Conservation (phyloP, 2,888 invertebrate genomes). For the Drosophila anomelani region DNA sequence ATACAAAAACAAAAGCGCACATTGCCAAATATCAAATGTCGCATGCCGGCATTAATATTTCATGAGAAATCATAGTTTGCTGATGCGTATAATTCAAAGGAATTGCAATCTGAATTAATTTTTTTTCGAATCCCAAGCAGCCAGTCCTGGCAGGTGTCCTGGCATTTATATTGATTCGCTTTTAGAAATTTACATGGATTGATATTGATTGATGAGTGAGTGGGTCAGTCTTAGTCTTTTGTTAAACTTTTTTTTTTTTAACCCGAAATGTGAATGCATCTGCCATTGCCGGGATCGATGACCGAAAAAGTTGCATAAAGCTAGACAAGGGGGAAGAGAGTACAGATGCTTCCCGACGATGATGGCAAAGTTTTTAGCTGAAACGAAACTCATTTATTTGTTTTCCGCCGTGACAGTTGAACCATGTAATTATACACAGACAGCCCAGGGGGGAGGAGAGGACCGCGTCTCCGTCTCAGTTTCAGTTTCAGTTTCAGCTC, state of each 20-base stretch:
- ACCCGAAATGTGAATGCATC: neutral
- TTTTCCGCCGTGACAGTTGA: slow-evolving; percentile 74
- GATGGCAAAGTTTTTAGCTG: slow-evolving; percentile 4
- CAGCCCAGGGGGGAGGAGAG: slow-evolving; percentile 26
- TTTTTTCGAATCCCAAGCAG: slow-evolving; percentile 41
- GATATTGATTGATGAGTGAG: slow-evolving; percentile 37
- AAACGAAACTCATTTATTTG: slow-evolving; percentile 73
- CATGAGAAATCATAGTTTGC: slow-evolving; percentile 78
- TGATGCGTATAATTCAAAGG: slow-evolving; percentile 78
- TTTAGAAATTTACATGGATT: slow-evolving; percentile 41
- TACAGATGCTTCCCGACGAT: neutral
- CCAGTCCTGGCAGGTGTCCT: slow-evolving; percentile 11
- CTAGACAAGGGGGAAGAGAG: neutral
- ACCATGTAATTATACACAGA: slow-evolving; percentile 77
- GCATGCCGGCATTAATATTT: slow-evolving; percentile 75
- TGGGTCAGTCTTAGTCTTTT: slow-evolving; percentile 10
- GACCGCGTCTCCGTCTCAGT: slow-evolving; percentile 3
- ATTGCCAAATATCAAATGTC: slow-evolving; percentile 73
- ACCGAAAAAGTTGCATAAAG: slow-evolving; percentile 1
- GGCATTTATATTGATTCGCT: slow-evolving; percentile 47
- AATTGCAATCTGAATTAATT: slow-evolving; percentile 78
- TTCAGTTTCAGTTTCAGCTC: slow-evolving; percentile 20
- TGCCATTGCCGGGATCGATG: neutral
- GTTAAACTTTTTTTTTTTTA: too few relatives aligned
- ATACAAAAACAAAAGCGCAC: slow-evolving; percentile 39